These are phyloP conservation scores for Gortyna flavago DNA, from an alignment of 2,888 invertebrate species.

Conservation along the genomic window DNA sequence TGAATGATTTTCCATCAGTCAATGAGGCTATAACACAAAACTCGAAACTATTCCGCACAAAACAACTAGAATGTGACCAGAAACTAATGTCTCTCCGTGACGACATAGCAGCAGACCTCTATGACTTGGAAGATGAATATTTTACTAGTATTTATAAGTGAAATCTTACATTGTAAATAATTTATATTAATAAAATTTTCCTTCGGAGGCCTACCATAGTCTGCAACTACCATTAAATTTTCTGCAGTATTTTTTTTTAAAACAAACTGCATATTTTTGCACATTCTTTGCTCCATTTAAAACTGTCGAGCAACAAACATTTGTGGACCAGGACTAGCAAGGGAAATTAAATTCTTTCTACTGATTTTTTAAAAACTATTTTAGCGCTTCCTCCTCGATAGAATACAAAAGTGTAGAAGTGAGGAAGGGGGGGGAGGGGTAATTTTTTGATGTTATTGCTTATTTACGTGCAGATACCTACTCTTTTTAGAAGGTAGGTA, in stretches of 20 bases:
- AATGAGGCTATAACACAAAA: conserved; percentile 99
- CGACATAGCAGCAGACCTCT: conserved; percentile 98
- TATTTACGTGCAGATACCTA: too few relatives aligned
- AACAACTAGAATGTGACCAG: conserved; percentile 97
- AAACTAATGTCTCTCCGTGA: conserved; percentile 97
- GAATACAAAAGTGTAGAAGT: too few relatives aligned
- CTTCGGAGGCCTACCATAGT: background rate
- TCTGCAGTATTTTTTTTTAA: background rate
- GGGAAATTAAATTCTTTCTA: background rate
- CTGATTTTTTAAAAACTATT: too few relatives aligned
- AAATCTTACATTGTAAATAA: conserved; percentile 33
- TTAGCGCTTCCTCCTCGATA: too few relatives aligned
- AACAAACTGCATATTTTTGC: background rate
- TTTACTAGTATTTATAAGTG: conserved; percentile 95
- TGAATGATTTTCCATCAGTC: conserved; percentile 99
- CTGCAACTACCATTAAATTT: background rate
- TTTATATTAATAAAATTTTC: conserved; percentile 4
- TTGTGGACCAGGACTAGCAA: background rate
- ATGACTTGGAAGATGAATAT: conserved; percentile 98
- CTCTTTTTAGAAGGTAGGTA: too few relatives aligned
- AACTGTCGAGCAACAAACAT: background rate
- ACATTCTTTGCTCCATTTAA: background rate
- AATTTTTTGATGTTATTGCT: too few relatives aligned
- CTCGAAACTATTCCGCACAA: conserved; percentile 96
- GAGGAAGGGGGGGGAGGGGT: too few relatives aligned